These are phyloP conservation scores for Sardina pilchardus DNA, from an alignment of 2,113 vertebrate genomes.

Conservation along the genomic window DNA sequence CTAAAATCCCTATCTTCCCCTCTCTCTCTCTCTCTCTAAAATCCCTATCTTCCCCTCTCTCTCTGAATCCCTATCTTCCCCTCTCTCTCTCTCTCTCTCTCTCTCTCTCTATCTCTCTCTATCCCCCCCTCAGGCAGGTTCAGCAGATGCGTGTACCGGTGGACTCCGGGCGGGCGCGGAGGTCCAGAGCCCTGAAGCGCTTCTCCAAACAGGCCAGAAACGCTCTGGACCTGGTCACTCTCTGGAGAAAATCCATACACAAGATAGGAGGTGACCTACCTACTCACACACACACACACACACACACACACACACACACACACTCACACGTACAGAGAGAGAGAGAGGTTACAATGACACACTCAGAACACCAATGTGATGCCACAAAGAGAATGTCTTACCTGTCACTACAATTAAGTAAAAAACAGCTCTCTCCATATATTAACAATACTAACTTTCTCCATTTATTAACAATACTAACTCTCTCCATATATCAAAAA, in stretches of 20 bases:
- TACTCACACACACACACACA: background rate
- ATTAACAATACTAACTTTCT: no score
- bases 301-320: background rate
- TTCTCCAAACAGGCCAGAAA: conserved; percentile 38
- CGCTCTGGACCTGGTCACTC: conserved; percentile 49
- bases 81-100: background rate
- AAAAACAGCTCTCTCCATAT: no score
- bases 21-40: no score
- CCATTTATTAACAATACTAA: background rate
- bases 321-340: background rate
- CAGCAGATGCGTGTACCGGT: conserved; percentile 64
- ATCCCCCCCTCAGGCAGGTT: conserved; percentile 58
- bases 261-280: conserved; percentile 71
- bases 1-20: no score
- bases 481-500: no score
- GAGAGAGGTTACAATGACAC: background rate
- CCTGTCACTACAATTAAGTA: background rate
- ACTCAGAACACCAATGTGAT: background rate
- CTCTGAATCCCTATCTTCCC: conserved; percentile 2
- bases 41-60: background rate
- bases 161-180: conserved; percentile 62
- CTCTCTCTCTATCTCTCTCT: background rate
- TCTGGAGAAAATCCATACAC: conserved; percentile 71
- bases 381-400: background rate
- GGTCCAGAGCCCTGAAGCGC: conserved; percentile 49